Percentiles rank a stretch among this genome's conserved stretches.
Evolutionary conservation across 1,140 invertebrate genomes (phyloP).

Genomic region (Bombus superbus): DNA sequence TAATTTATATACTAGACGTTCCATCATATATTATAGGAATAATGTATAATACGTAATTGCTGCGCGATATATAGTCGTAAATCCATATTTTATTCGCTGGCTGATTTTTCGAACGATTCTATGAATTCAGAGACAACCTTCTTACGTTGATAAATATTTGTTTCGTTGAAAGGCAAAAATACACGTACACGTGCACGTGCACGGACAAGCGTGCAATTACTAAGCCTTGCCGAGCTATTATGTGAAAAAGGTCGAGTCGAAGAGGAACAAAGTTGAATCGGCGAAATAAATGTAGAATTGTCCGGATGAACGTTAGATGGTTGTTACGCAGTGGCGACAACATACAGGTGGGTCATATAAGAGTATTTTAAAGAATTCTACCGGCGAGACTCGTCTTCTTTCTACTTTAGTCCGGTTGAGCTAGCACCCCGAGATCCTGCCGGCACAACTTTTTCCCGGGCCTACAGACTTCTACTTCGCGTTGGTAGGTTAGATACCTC

Average conservation of each 20-base stretch:
- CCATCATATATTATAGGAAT: too few relatives aligned
- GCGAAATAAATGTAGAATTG: not conserved
- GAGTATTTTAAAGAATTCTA: constrained; percentile 26
- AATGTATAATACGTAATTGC: too few relatives aligned
- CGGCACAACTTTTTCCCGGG: constrained; percentile 58
- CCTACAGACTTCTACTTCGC: constrained; percentile 66
- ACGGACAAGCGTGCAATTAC: not conserved
- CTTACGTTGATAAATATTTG: not conserved
- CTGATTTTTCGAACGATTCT: not conserved
- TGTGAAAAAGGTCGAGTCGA: not conserved
- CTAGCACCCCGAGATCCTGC: constrained; percentile 33
- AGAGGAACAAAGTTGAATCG: not conserved
- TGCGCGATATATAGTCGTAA: too few relatives aligned
- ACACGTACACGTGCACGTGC: too few relatives aligned
- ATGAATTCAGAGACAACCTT: not conserved
- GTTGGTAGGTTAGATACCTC: constrained; percentile 66
- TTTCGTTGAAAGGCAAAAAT: not conserved
- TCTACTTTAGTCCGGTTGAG: constrained; percentile 21
- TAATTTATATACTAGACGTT: too few relatives aligned
- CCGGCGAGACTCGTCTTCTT: constrained; percentile 20
- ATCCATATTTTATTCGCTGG: too few relatives aligned
- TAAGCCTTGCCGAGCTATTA: too few relatives aligned
- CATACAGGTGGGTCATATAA: constrained; percentile 1
- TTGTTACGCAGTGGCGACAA: not conserved
- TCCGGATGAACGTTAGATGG: not conserved